phyloP scores from a whole-genome alignment of 2,113 vertebrate genomes.

The Sinocyclocheilus anshuiensis region DNA sequence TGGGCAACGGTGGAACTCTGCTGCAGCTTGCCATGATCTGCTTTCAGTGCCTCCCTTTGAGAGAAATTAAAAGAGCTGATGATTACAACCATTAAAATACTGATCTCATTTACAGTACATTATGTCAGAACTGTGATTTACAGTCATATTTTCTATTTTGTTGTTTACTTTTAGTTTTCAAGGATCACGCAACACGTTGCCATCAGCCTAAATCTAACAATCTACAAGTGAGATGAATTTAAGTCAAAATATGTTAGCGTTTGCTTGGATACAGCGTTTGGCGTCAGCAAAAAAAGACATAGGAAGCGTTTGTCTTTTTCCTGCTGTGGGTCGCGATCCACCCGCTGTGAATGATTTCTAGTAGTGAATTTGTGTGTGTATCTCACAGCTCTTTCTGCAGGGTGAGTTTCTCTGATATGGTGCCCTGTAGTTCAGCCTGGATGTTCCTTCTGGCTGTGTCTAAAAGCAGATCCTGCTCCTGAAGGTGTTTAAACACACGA shows the following conservation, averaged over 20 bases:
- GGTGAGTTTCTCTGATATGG: constrained; percentile 65
- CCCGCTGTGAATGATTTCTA: neutral
- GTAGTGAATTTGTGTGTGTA: neutral
- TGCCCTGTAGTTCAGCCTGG: constrained; percentile 66
- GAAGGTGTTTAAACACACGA: constrained; percentile 65
- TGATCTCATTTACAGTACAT: neutral
- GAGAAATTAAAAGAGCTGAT: neutral
- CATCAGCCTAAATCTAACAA: neutral
- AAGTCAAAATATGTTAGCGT: neutral
- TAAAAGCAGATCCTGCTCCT: constrained; percentile 71
- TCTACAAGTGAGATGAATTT: neutral
- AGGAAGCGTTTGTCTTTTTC: neutral
- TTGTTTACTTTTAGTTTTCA: neutral
- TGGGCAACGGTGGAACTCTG: constrained; percentile 65
- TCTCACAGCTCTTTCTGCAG: constrained; percentile 77
- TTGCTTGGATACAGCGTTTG: neutral
- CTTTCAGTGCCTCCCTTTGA: constrained; percentile 68
- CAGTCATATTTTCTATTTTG: neutral
- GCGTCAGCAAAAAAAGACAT: neutral
- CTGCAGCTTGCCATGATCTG: constrained; percentile 64
- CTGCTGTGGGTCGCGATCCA: neutral
- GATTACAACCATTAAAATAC: neutral
- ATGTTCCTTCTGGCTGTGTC: constrained; percentile 68
- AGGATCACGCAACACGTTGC: neutral
- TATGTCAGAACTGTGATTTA: neutral